Base-by-base conservation (phyloP, 2,113 vertebrate species). In the Lophotis ruficrista region DNA sequence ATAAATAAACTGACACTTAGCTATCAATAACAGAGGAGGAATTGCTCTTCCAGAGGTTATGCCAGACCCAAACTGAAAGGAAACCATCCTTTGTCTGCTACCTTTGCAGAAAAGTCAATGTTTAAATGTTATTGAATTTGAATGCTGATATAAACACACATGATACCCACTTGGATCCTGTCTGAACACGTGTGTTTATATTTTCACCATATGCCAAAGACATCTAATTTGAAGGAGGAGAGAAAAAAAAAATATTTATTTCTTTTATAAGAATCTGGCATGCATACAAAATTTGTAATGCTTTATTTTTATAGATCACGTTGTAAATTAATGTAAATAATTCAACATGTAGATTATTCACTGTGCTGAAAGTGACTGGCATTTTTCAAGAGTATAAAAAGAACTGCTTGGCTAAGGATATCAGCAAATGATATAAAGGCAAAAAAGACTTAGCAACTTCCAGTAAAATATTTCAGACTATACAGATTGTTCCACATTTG, bases 261-360 rank as follows among this genome's bases (percentile, higher is more conserved):
- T 89, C 7, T n/a, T 89, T 94, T 82, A 60, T 64, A 93, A 89
- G 33, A 87, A 89, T 28, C 69, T 90, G 90, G 71, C 79, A 86
- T 23, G 54, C 60, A 77, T 35, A 64, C 76, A 92, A 83, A 71
- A 78, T 53, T 66, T 75, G 20, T 81, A 92, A 91, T 68, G 45
- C 27, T 81, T 87, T 81, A 83, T 93, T 92, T 91, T 94, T 84
- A 78, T 88, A 92, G 51, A 92, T 56, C 47, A 75, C 9, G 2
- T 71, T 85, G 73, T 23, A 96, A 93, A 87, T 92, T 89, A 94
- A 89, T 79, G 87, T 92, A 95, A 96, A 95, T 95, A 90, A 96
- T 90, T 94, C 71, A 96, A 86, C 69, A 73, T 20, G 68, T 10
- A 73, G 77, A 84, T 90, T 93, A 80, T 87, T 89, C 61, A 89